A percentile compares a stretch with the other conserved stretches of the same genome.
Evolutionary conservation across 2,888 invertebrate genomes (phyloP).

Genomic region (Chesias legatella): DNA sequence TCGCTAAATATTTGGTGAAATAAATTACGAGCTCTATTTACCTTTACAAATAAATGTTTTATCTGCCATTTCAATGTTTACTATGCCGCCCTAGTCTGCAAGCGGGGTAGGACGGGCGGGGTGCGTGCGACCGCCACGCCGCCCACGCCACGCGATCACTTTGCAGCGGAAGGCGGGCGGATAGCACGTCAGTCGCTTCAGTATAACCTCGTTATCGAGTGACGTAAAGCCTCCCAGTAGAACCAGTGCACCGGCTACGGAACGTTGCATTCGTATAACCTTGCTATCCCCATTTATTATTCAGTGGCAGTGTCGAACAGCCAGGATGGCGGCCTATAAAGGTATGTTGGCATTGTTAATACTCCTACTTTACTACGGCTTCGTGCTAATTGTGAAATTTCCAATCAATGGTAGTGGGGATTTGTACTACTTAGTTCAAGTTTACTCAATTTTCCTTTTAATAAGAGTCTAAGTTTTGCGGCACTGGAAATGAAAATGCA

Average conservation of each 20-base stretch:
- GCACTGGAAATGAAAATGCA: constrained; percentile 7
- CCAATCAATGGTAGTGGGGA: constrained; percentile 13
- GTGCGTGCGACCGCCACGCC: constrained; percentile 60
- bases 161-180: constrained; percentile 60
- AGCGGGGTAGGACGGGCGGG: constrained; percentile 42
- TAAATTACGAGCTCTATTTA: constrained; percentile 8
- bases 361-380: constrained; percentile 19
- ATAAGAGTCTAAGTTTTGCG: too few relatives aligned
- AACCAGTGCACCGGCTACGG: constrained; percentile 34
- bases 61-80: constrained; percentile 46
- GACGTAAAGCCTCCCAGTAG: constrained; percentile 59
- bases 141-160: constrained; percentile 75
- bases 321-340: constrained; percentile 73
- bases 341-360: constrained; percentile 50
- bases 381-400: constrained; percentile 9
- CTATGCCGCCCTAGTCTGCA: constrained; percentile 55
- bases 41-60: constrained; percentile 27
- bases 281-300: constrained; percentile 72
- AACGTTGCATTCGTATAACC: constrained; percentile 45
- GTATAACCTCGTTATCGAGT: constrained; percentile 69
- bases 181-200: constrained; percentile 57
- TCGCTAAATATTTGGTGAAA: constrained; percentile 4
- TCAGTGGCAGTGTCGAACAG: constrained; percentile 68
- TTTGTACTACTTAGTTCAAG: too few relatives aligned
- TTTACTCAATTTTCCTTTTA: too few relatives aligned